Evolutionary conservation across 1,140 invertebrate species (phyloP).

Genomic region (Drosophila repletoides): DNA sequence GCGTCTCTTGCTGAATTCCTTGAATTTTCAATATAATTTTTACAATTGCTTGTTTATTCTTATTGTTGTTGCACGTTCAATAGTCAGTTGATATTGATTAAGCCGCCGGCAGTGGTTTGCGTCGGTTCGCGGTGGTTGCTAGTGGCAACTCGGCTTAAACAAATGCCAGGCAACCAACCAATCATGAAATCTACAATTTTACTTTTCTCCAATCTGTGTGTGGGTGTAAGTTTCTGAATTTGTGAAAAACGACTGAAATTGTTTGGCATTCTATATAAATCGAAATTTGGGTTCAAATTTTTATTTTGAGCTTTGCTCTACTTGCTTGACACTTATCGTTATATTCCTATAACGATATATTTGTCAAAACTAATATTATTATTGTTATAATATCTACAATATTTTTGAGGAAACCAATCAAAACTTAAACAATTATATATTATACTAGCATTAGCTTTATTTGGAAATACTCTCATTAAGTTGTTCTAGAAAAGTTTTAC

Average conservation of each 20-base stretch:
- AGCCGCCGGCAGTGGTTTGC: background rate
- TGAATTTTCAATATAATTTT: background rate
- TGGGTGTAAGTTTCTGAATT: slow-evolving; percentile 27
- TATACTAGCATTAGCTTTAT: no score
- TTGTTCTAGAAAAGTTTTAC: no score
- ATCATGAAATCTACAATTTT: slow-evolving; percentile 11
- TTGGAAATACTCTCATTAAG: no score
- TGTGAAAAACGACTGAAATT: slow-evolving; percentile 8
- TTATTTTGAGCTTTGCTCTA: no score
- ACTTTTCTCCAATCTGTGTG: slow-evolving; percentile 5
- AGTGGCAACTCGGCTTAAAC: background rate
- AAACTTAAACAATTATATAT: no score
- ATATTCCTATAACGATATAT: no score
- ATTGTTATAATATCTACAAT: no score
- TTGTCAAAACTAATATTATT: no score
- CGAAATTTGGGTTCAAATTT: no score
- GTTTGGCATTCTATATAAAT: background rate
- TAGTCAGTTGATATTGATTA: background rate
- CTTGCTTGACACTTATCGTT: no score
- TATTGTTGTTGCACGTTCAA: background rate
- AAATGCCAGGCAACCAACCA: slow-evolving; percentile 24
- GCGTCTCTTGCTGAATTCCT: background rate
- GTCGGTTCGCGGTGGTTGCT: slow-evolving; percentile 12
- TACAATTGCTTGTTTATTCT: background rate
- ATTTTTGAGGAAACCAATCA: no score